phyloP scores from a whole-genome alignment of 2,113 vertebrate genomes.

The Anolis carolinensis region DNA sequence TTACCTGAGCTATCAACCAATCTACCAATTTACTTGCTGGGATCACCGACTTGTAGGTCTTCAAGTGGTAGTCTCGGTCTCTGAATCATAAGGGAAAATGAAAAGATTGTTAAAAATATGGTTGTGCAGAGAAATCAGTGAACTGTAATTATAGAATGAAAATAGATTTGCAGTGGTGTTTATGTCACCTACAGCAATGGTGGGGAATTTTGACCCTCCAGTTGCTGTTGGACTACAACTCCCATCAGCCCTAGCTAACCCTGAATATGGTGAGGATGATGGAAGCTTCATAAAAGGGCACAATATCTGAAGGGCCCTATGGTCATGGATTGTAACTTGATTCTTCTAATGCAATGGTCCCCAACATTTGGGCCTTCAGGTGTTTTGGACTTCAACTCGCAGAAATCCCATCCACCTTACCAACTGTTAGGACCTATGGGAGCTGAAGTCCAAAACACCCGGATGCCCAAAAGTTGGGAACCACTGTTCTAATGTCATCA shows the following conservation, averaged over 20 bases:
- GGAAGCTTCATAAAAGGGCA: background rate
- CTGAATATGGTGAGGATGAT: background rate
- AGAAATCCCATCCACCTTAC: too few species aligned
- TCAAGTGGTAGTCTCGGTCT: constrained; percentile 94
- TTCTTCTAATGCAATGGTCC: too few species aligned
- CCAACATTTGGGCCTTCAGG: too few species aligned
- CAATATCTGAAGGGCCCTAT: background rate
- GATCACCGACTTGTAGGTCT: constrained; percentile 96
- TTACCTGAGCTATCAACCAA: constrained; percentile 95
- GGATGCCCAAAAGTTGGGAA: too few species aligned
- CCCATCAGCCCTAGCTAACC: background rate
- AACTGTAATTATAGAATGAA: background rate
- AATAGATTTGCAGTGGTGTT: constrained; percentile 24
- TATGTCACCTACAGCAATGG: constrained; percentile 51
- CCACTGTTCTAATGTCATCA: constrained; percentile 53
- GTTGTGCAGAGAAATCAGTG: background rate
- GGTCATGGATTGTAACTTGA: background rate
- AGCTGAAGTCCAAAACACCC: too few species aligned
- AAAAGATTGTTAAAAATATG: constrained; percentile 1
- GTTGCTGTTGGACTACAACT: background rate
- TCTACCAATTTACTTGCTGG: constrained; percentile 95
- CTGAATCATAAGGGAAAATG: constrained; percentile 71
- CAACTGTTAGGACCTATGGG: too few species aligned
- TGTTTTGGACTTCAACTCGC: too few species aligned
- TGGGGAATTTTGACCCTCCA: background rate